Evolutionary conservation across 2,888 invertebrate genomes (phyloP).

Genomic region (Clusia tigrina): DNA sequence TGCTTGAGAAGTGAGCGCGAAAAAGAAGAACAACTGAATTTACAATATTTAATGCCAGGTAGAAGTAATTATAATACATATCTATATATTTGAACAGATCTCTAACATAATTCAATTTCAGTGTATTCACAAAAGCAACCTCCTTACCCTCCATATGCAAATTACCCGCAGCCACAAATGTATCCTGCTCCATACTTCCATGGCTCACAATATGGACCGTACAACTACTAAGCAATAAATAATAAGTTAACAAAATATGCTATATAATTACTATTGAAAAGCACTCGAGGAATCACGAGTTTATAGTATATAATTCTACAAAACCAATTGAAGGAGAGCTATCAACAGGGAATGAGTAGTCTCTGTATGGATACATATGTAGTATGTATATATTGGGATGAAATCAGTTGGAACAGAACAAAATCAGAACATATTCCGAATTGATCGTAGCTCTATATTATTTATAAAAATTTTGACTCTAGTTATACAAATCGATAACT

Average conservation of each 20-base stretch:
- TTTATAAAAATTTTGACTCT: too few species aligned
- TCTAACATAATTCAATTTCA: slow-evolving; percentile 62
- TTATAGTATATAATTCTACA: too few species aligned
- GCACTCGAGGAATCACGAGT: too few species aligned
- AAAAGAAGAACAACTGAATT: slow-evolving; percentile 94
- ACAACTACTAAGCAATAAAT: slow-evolving; percentile 78
- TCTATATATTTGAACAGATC: not conserved
- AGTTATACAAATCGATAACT: too few species aligned
- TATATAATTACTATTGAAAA: slow-evolving; percentile 8
- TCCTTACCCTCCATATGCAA: slow-evolving; percentile 81
- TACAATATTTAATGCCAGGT: slow-evolving; percentile 98
- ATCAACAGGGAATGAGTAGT: too few species aligned
- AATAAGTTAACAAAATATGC: too few species aligned
- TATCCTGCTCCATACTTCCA: slow-evolving; percentile 91
- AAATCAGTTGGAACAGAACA: too few species aligned
- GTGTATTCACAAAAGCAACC: slow-evolving; percentile 96
- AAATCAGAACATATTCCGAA: too few species aligned
- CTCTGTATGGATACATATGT: too few species aligned
- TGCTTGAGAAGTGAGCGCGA: slow-evolving; percentile 93
- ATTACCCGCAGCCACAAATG: slow-evolving; percentile 82
- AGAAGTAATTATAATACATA: slow-evolving; percentile 45
- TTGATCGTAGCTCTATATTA: too few species aligned
- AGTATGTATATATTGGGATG: too few species aligned
- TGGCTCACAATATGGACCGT: slow-evolving; percentile 91
- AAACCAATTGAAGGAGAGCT: too few species aligned